Evolutionary conservation across 1,140 invertebrate genomes (phyloP).

Genomic region (Drusus annulatus): DNA sequence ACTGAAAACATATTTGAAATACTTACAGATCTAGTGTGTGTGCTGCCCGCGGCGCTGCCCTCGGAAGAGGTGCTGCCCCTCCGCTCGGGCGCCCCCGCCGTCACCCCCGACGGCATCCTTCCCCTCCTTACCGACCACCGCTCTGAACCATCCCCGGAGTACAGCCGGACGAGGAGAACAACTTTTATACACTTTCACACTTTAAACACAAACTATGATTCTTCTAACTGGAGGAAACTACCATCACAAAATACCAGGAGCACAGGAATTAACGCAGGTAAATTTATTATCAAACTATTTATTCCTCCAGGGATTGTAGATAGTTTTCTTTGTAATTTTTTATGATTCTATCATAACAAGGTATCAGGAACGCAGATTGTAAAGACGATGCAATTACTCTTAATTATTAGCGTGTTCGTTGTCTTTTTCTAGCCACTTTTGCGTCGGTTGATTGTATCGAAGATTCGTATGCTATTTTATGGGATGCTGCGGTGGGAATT

Average conservation of each 20-base stretch:
- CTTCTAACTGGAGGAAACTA: neutral
- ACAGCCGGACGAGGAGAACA: neutral
- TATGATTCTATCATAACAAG: neutral
- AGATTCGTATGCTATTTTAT: neutral
- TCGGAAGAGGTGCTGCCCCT: slow-evolving; percentile 71
- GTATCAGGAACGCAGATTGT: neutral
- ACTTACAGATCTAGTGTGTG: slow-evolving; percentile 69
- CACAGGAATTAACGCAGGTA: neutral
- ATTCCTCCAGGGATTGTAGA: no score
- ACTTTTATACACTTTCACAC: neutral
- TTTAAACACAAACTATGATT: neutral
- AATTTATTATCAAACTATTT: neutral
- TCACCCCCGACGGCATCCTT: slow-evolving; percentile 68
- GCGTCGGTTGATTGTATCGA: neutral
- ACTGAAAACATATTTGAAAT: neutral
- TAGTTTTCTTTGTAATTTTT: neutral
- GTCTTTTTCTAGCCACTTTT: slow-evolving; percentile 23
- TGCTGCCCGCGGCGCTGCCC: slow-evolving; percentile 68
- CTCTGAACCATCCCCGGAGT: slow-evolving; percentile 36
- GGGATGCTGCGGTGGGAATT: neutral
- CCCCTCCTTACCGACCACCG: slow-evolving; percentile 38
- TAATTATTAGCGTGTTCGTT: slow-evolving; percentile 19
- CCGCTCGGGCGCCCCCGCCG: slow-evolving; percentile 67
- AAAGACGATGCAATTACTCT: neutral
- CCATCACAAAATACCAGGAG: slow-evolving; percentile 30